Percentiles rank a stretch among this genome's conserved stretches.
Conservation (phyloP, 2,888 invertebrate species). For the Pyralis farinalis region DNA sequence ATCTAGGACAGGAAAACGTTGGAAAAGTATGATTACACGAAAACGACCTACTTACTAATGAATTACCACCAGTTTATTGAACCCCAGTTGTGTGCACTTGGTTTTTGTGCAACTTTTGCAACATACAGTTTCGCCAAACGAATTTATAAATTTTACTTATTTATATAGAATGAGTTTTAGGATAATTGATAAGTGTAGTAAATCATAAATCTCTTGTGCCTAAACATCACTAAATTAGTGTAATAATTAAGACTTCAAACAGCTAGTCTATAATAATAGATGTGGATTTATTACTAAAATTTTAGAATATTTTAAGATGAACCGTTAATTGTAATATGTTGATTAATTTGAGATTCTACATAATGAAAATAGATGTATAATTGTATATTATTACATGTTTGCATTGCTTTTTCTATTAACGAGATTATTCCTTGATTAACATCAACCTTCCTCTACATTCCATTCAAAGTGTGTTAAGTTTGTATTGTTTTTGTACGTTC, state of each 20-base stretch:
- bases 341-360: neutral
- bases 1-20: no score
- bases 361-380: neutral
- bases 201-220: slow-evolving; percentile 12
- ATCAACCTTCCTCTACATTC: slow-evolving; percentile 23
- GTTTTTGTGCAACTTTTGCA: no score
- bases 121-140: no score
- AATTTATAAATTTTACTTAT: no score
- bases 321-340: neutral
- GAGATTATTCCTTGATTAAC: slow-evolving; percentile 12
- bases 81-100: no score
- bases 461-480: slow-evolving; percentile 13
- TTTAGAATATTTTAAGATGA: neutral
- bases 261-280: slow-evolving; percentile 15
- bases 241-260: slow-evolving; percentile 15
- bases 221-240: slow-evolving; percentile 12
- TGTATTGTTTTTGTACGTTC: slow-evolving; percentile 1
- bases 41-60: no score
- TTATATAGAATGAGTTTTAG: no score
- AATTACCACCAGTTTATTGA: no score
- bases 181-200: no score
- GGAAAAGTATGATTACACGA: no score
- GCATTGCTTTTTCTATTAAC: slow-evolving; percentile 4
- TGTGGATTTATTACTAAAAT: neutral
- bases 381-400: neutral